Conservation (phyloP, 2,888 invertebrate genomes). For the Myathropa florea region DNA sequence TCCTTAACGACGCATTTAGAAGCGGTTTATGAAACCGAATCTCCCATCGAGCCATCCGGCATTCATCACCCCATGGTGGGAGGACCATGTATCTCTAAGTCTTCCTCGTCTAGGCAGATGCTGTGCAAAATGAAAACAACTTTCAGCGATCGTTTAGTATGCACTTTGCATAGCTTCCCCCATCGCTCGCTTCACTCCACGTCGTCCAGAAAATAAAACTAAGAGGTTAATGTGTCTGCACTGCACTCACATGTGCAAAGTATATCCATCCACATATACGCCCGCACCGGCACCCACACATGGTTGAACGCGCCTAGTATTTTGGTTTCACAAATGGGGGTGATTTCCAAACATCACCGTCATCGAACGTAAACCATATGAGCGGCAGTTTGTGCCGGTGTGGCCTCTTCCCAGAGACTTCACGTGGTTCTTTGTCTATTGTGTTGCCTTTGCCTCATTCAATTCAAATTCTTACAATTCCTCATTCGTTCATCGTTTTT, state of each 20-base stretch:
- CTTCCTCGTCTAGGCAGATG: not conserved
- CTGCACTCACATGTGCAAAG: not conserved
- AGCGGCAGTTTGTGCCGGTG: not conserved
- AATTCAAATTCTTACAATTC: slow-evolving; percentile 30
- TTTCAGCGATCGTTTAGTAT: not conserved
- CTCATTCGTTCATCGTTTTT: not conserved
- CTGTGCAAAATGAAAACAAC: not conserved
- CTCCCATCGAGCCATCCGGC: not conserved
- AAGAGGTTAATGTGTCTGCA: not conserved
- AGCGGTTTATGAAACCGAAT: not conserved
- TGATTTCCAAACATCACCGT: slow-evolving; percentile 27
- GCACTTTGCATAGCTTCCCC: not conserved
- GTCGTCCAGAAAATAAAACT: not conserved
- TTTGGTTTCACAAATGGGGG: slow-evolving; percentile 1
- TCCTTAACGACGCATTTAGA: not conserved
- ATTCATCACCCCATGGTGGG: not conserved
- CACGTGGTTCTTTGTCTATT: slow-evolving; percentile 50
- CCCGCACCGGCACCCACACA: not conserved
- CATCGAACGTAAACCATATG: slow-evolving; percentile 6
- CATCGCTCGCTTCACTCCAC: not conserved
- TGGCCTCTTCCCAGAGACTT: slow-evolving; percentile 24
- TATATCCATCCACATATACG: not conserved
- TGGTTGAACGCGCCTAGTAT: not conserved
- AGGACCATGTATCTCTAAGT: not conserved
- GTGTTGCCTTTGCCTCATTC: slow-evolving; percentile 23